Conservation (phyloP, 2,797 vertebrate species). For the Catamblyrhynchus diadema region DNA sequence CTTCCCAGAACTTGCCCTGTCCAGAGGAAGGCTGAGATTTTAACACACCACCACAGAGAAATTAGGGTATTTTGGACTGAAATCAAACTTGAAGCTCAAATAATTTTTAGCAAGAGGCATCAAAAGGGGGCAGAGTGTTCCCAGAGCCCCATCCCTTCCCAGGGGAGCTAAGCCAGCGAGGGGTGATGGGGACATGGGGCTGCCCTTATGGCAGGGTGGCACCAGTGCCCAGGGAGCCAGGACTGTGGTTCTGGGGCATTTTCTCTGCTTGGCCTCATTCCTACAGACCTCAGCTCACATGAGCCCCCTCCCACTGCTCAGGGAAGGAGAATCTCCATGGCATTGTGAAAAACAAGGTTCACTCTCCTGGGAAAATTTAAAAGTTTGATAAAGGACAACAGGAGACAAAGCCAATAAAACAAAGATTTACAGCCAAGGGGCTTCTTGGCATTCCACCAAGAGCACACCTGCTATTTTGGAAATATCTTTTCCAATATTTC, state of each 20-base stretch:
- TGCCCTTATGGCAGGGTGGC: background rate
- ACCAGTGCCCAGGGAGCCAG: background rate
- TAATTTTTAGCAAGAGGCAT: background rate
- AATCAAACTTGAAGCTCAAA: background rate
- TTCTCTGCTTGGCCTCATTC: background rate
- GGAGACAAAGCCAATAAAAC: background rate
- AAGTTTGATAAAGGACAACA: background rate
- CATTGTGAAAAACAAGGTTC: background rate
- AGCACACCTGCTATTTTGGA: background rate
- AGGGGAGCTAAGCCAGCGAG: accelerated
- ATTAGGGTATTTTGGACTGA: background rate
- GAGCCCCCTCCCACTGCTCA: background rate
- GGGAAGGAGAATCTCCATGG: accelerated
- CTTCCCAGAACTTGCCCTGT: background rate
- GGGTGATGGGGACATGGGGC: accelerated
- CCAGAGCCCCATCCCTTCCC: background rate
- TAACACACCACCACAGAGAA: background rate
- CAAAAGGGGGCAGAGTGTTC: background rate
- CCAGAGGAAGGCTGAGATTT: background rate
- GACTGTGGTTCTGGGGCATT: accelerated
- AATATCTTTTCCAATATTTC: background rate
- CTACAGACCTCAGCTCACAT: accelerated
- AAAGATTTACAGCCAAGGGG: too few species aligned
- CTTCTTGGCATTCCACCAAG: background rate
- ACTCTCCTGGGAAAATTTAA: too few species aligned